Evolutionary conservation across 2,113 vertebrate genomes (phyloP).

Genomic region (Zosterops lateralis): DNA sequence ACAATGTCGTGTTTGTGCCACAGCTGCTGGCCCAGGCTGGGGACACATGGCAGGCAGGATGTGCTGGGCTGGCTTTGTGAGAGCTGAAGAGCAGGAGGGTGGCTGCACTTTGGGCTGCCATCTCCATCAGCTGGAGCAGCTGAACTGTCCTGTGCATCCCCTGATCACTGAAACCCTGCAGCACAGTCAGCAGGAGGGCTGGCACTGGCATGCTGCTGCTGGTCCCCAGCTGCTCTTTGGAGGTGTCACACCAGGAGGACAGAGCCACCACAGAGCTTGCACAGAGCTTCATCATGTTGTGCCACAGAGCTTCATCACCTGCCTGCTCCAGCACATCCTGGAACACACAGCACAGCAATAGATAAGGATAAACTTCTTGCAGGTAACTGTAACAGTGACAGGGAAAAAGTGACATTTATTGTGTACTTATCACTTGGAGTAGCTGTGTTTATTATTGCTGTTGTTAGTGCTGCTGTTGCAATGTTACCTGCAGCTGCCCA

Average conservation of each 20-base stretch:
- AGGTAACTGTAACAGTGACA: not conserved
- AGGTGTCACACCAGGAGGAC: not conserved
- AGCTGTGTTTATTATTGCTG: not conserved
- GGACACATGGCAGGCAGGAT: not conserved
- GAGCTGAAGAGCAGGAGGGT: not conserved
- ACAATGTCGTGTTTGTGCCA: fast-evolving
- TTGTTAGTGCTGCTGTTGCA: not conserved
- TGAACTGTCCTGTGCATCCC: not conserved
- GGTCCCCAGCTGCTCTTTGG: not conserved
- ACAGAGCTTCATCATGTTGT: no score
- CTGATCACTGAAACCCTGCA: not conserved
- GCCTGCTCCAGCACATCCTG: not conserved
- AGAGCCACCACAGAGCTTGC: fast-evolving
- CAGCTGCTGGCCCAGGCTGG: not conserved
- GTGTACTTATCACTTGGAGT: not conserved
- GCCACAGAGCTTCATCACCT: not conserved
- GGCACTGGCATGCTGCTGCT: fast-evolving
- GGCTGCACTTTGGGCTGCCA: not conserved
- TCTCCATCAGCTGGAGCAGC: not conserved
- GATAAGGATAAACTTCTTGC: not conserved
- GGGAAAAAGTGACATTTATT: not conserved
- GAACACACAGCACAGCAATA: not conserved
- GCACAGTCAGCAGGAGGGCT: fast-evolving
- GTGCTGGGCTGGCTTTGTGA: not conserved
- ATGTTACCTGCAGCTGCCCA: not conserved